A percentile compares a stretch with the other conserved stretches of the same genome.
These are phyloP conservation scores for Pocillopora damicornis DNA, from an alignment of 64 coral and sea anemone species.

Conservation along the genomic window DNA sequence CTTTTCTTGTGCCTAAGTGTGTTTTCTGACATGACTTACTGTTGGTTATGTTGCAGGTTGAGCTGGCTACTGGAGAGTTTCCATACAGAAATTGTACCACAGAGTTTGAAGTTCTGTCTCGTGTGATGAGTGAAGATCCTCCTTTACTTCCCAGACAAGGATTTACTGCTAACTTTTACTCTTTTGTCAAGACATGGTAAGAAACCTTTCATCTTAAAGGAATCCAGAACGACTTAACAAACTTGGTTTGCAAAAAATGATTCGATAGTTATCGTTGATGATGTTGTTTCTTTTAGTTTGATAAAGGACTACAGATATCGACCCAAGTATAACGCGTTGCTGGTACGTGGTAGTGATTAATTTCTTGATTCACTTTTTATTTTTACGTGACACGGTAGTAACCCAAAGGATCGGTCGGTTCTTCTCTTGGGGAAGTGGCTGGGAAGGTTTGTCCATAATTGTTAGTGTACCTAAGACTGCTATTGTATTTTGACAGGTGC, in stretches of 20 bases:
- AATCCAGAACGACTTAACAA: not conserved
- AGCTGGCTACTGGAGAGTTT: slow-evolving; percentile 94
- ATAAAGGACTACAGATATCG: slow-evolving; percentile 70
- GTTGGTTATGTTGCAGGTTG: slow-evolving; percentile 47
- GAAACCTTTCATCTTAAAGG: not conserved
- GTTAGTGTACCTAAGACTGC: too few species aligned
- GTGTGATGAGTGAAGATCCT: slow-evolving; percentile 86
- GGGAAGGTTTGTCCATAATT: too few species aligned
- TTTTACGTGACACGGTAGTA: too few species aligned
- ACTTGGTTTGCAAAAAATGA: not conserved
- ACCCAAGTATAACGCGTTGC: slow-evolving; percentile 68
- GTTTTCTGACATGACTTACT: not conserved
- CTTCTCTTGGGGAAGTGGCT: too few species aligned
- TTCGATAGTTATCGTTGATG: not conserved
- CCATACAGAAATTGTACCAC: slow-evolving; percentile 90
- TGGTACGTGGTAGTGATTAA: slow-evolving; percentile 49
- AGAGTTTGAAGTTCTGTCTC: slow-evolving; percentile 93
- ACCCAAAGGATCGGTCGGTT: too few species aligned
- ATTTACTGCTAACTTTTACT: slow-evolving; percentile 75
- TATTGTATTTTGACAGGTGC: too few species aligned
- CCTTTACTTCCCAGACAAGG: slow-evolving; percentile 67
- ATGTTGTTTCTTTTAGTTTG: slow-evolving; percentile 42
- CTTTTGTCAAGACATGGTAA: slow-evolving; percentile 94
- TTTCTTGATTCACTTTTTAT: too few species aligned
- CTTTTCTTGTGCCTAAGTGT: too few species aligned